Conservation (phyloP, 2,113 vertebrate species). For the Platycercus adscitus region DNA sequence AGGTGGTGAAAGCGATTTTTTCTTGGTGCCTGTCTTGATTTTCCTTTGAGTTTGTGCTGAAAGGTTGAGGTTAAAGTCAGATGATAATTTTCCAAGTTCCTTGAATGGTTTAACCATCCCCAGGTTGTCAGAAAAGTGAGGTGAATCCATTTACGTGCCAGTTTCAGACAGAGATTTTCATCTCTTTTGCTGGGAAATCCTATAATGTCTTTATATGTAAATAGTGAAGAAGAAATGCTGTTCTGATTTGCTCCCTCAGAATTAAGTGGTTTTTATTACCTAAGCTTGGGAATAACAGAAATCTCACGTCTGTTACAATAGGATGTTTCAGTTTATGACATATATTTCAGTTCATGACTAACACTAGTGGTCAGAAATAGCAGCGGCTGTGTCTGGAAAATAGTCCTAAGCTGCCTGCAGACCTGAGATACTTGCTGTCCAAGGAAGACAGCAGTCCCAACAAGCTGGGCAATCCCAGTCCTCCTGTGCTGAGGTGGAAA, state of each 20-base stretch:
- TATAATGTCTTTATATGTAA: neutral
- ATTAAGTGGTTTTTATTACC: neutral
- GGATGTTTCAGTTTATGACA: neutral
- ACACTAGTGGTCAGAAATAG: neutral
- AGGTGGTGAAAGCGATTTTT: conserved; percentile 54
- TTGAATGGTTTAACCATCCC: neutral
- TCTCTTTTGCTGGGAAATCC: neutral
- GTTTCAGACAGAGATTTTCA: neutral
- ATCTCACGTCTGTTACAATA: neutral
- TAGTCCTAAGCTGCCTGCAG: accelerated
- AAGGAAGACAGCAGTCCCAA: neutral
- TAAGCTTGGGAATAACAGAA: neutral
- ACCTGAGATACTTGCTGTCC: neutral
- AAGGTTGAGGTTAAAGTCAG: conserved; percentile 41
- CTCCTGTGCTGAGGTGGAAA: neutral
- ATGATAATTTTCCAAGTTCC: conserved; percentile 9
- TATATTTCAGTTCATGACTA: neutral
- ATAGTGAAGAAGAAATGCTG: neutral
- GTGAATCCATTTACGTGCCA: neutral
- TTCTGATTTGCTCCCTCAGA: neutral
- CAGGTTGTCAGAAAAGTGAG: neutral
- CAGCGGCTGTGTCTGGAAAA: neutral
- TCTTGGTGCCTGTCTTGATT: conserved; percentile 50
- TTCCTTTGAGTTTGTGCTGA: conserved; percentile 45
- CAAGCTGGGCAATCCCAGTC: neutral